Percentiles rank a stretch among this genome's conserved stretches.
Evolutionary conservation across 2,797 vertebrate genomes (phyloP).

Genomic region (Gymnoscopelus microlampas): DNA sequence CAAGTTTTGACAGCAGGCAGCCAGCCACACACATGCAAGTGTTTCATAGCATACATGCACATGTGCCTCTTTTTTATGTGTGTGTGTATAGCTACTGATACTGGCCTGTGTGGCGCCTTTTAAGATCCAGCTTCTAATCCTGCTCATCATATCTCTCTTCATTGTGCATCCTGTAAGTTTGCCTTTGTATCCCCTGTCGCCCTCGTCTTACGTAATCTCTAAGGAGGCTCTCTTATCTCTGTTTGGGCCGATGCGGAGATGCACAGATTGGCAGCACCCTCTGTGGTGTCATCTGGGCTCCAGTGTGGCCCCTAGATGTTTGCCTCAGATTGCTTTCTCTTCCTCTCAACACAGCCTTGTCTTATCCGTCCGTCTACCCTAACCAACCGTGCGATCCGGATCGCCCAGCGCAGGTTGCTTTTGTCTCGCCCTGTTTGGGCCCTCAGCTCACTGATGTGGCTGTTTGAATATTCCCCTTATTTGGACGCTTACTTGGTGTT

Average conservation of each 20-base stretch:
- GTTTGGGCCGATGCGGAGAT: conserved; percentile 53
- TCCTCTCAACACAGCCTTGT: conserved; percentile 80
- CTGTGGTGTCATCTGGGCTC: conserved; percentile 72
- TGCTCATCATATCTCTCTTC: conserved; percentile 83
- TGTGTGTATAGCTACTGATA: conserved; percentile 72
- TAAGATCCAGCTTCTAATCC: conserved; percentile 83
- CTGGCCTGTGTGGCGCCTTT: conserved; percentile 83
- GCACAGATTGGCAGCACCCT: conserved; percentile 64
- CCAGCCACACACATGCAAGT: background rate
- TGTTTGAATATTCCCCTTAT: conserved; percentile 76
- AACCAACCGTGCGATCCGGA: conserved; percentile 76
- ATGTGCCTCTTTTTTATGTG: conserved; percentile 19
- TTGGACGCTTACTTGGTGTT: conserved; percentile 22
- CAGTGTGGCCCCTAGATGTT: conserved; percentile 79
- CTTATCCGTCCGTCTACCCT: conserved; percentile 70
- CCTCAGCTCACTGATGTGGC: conserved; percentile 20
- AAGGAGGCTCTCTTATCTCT: conserved; percentile 60
- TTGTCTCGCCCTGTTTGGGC: conserved; percentile 49
- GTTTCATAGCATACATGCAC: conserved; percentile 27
- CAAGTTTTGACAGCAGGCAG: conserved; percentile 13
- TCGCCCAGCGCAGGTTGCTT: conserved; percentile 62
- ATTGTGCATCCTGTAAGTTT: conserved; percentile 51
- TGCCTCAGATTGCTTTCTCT: conserved; percentile 79
- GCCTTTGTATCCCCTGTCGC: conserved; percentile 74
- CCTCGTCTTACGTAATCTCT: conserved; percentile 77